A percentile compares a stretch with the other conserved stretches of the same genome.
phyloP scores from a whole-genome alignment of 2,797 vertebrate genomes.

The Muscicapa comitata region DNA sequence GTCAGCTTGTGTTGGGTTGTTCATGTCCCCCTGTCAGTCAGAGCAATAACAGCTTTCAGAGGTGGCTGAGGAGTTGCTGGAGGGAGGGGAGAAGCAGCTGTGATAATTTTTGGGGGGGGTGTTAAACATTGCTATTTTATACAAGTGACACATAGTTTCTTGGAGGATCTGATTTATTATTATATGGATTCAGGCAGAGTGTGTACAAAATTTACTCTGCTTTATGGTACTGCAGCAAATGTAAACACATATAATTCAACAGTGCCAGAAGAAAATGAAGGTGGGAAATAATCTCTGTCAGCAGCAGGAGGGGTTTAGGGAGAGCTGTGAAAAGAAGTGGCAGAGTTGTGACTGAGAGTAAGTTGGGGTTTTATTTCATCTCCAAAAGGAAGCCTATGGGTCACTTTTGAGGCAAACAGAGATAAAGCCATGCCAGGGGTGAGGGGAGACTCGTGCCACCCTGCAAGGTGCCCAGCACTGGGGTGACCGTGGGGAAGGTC shows the following conservation, averaged over 20 bases:
- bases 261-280: background rate
- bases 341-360: background rate
- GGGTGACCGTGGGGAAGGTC: background rate
- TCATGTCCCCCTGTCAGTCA: background rate
- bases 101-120: fast-evolving
- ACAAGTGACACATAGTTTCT: background rate
- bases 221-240: slow-evolving; percentile 7
- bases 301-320: background rate
- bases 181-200: background rate
- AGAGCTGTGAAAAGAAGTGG: background rate
- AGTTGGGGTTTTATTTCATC: background rate
- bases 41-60: background rate
- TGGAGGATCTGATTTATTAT: slow-evolving; percentile 41
- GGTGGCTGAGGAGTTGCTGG: background rate
- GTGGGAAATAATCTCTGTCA: slow-evolving; percentile 24
- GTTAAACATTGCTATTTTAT: background rate
- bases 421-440: background rate
- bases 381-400: background rate
- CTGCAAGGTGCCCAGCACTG: fast-evolving
- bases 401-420: background rate
- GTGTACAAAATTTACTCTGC: slow-evolving; percentile 11
- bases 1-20: background rate
- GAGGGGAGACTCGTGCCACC: fast-evolving
- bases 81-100: background rate
- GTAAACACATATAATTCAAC: slow-evolving; percentile 14